These are phyloP conservation scores for Peribatodes rhomboidaria DNA, from an alignment of 2,888 invertebrate genomes.

Conservation along the genomic window DNA sequence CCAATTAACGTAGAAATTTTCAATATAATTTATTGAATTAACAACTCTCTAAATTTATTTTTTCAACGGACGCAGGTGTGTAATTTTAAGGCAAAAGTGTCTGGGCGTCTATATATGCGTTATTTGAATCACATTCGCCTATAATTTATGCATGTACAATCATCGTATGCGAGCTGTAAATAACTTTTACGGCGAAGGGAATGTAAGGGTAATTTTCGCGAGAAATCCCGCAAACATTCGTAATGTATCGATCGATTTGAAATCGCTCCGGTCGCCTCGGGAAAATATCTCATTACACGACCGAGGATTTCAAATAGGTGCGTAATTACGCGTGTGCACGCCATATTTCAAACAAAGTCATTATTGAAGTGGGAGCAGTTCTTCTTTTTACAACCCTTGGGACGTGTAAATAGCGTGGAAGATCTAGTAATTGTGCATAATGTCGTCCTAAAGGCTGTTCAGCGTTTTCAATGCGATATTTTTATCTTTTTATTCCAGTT, in stretches of 20 bases:
- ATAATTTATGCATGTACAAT: constrained; percentile 62
- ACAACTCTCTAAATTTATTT: constrained; percentile 48
- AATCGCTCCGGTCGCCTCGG: constrained; percentile 65
- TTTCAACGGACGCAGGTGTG: constrained; percentile 44
- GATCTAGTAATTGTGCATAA: constrained; percentile 79
- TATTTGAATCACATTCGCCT: constrained; percentile 53
- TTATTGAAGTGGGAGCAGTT: constrained; percentile 55
- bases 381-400: constrained; percentile 52
- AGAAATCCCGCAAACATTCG: constrained; percentile 58
- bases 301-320: constrained; percentile 67
- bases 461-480: constrained; percentile 79
- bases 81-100: constrained; percentile 43
- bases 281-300: constrained; percentile 70
- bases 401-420: constrained; percentile 68
- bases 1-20: constrained; percentile 55
- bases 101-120: constrained; percentile 41
- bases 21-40: constrained; percentile 49
- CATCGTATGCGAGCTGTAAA: constrained; percentile 59
- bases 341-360: constrained; percentile 72
- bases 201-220: constrained; percentile 64
- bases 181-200: constrained; percentile 62
- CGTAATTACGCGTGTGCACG: constrained; percentile 69
- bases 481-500: constrained; percentile 79
- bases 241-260: constrained; percentile 64
- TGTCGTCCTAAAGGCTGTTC: constrained; percentile 79